Conservation (phyloP, 2,888 invertebrate genomes). For the Digitonthophagus gazella region DNA sequence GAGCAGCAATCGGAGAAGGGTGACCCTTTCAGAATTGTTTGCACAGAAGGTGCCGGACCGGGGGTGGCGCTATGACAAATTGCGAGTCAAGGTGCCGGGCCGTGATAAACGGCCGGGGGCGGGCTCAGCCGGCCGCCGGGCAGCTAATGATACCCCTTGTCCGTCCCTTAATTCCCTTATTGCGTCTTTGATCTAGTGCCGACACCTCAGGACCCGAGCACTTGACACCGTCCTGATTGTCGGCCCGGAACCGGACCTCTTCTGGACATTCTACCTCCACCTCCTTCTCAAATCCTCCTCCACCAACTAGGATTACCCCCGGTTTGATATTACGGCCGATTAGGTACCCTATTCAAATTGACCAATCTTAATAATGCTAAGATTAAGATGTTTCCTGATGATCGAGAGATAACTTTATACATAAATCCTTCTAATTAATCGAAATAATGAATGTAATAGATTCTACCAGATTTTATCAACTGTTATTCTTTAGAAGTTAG, state of each 20-base stretch:
- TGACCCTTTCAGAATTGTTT: conserved; percentile 36
- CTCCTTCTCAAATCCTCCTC: too few relatives aligned
- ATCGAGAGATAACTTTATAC: too few relatives aligned
- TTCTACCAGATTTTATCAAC: too few relatives aligned
- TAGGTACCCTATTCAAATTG: conserved; percentile 2
- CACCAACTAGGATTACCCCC: conserved; percentile 5
- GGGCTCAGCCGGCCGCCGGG: conserved; percentile 44
- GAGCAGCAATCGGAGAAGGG: not conserved
- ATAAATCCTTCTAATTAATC: too few relatives aligned
- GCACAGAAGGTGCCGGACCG: conserved; percentile 36
- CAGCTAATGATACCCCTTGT: conserved; percentile 50
- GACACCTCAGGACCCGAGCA: conserved; percentile 39
- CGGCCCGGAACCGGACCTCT: not conserved
- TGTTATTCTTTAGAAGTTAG: too few relatives aligned
- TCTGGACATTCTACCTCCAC: not conserved
- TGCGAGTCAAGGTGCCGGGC: conserved; percentile 49
- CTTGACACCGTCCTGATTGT: conserved; percentile 22
- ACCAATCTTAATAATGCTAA: not conserved
- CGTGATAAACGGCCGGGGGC: conserved; percentile 49
- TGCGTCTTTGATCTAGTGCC: conserved; percentile 52
- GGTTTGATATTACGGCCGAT: conserved; percentile 6
- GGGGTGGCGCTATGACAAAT: conserved; percentile 48
- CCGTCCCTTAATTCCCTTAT: conserved; percentile 50
- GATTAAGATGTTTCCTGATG: conserved; percentile 20
- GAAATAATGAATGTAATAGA: too few relatives aligned